Percentiles rank a stretch among this genome's conserved stretches.
Conservation (phyloP, 2,113 vertebrate genomes). For the Ia io region DNA sequence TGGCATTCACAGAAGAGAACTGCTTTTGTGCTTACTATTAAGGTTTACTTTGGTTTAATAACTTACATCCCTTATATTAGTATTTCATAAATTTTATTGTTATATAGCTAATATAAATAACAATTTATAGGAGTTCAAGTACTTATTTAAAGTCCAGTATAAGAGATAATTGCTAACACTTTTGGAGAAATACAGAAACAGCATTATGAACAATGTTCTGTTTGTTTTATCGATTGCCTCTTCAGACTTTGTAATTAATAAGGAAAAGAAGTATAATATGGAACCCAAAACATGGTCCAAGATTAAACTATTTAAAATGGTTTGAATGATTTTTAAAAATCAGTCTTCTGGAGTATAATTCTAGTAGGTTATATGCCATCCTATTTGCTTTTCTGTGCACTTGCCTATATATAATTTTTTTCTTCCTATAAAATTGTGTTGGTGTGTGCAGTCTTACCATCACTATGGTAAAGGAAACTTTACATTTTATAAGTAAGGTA, state of each 20-base stretch:
- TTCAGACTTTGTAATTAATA: neutral
- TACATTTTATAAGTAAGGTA: conserved; percentile 33
- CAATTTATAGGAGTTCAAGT: neutral
- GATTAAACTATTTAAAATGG: conserved; percentile 47
- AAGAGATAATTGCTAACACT: neutral
- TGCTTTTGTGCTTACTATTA: neutral
- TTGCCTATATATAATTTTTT: neutral
- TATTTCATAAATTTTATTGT: neutral
- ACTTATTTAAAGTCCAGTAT: neutral
- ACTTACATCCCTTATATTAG: neutral
- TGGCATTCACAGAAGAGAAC: neutral
- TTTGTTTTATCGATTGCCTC: neutral
- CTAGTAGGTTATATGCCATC: conserved; percentile 50
- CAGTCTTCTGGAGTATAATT: conserved; percentile 58
- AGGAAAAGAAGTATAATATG: conserved; percentile 51
- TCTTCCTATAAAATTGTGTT: conserved; percentile 46
- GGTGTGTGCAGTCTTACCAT: conserved; percentile 17
- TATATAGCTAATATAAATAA: neutral
- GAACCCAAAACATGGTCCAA: conserved; percentile 66
- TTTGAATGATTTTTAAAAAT: conserved; percentile 67
- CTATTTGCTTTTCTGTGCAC: conserved; percentile 64
- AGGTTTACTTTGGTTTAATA: neutral
- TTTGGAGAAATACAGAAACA: neutral
- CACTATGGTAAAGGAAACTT: conserved; percentile 34
- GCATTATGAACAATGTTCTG: neutral